Percentiles rank a stretch among this genome's conserved stretches.
phyloP scores from a whole-genome alignment of 2,888 invertebrate species.

The Acanthosepion lycidas region DNA sequence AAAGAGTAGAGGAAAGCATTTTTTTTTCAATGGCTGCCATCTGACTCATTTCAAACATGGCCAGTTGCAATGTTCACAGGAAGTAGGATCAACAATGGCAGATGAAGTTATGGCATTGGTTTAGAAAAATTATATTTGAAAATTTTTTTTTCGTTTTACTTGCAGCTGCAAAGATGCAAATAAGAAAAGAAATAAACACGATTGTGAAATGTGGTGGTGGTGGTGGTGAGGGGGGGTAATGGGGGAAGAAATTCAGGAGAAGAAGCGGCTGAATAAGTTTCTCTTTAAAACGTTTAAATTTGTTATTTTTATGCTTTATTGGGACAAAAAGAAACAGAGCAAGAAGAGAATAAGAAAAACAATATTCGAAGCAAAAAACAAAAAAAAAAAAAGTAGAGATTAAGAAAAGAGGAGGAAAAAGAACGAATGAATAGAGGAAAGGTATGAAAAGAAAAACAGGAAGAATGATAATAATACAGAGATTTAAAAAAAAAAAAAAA shows the following conservation, averaged over 20 bases:
- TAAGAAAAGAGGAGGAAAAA: not conserved
- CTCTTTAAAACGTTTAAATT: not conserved
- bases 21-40: not conserved
- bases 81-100: not conserved
- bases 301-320: not conserved
- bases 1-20: not conserved
- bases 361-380: not conserved
- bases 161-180: not conserved
- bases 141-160: not conserved
- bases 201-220: not conserved
- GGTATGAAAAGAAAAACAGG: not conserved
- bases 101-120: not conserved
- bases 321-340: not conserved
- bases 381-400: not conserved
- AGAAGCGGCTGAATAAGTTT: not conserved
- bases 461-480: not conserved
- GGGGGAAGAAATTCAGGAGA: not conserved
- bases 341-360: not conserved
- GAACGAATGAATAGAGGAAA: not conserved
- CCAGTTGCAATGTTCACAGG: slow-evolving; percentile 33
- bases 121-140: slow-evolving; percentile 15
- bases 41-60: not conserved
- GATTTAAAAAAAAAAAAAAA: not conserved
- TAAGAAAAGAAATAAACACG: not conserved
- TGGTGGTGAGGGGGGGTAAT: not conserved